Evolutionary conservation across 2,113 vertebrate species (phyloP).

Genomic region (Aphelocoma coerulescens): DNA sequence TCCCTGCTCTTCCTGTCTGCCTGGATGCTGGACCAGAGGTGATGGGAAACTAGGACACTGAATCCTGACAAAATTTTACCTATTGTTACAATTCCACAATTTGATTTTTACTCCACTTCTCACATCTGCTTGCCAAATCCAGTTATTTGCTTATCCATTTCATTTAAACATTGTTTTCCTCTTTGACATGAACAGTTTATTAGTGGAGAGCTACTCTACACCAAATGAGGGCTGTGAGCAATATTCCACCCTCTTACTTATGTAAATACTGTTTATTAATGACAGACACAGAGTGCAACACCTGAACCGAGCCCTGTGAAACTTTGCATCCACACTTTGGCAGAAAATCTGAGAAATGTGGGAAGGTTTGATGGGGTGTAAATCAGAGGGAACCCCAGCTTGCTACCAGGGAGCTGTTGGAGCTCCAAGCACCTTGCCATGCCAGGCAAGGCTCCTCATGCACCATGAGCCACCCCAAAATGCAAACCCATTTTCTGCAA

Average conservation of each 20-base stretch:
- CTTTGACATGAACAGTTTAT: background rate
- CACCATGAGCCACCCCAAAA: background rate
- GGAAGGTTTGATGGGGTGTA: background rate
- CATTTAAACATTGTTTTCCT: conserved; percentile 5
- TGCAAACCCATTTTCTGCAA: background rate
- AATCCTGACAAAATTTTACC: background rate
- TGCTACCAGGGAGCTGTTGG: background rate
- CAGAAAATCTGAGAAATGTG: background rate
- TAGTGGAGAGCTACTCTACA: conserved; percentile 31
- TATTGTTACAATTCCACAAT: background rate
- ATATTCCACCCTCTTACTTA: conserved; percentile 42
- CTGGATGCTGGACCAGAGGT: background rate
- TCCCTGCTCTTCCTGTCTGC: background rate
- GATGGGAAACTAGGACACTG: background rate
- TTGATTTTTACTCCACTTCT: background rate
- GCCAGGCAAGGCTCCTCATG: background rate
- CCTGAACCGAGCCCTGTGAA: background rate
- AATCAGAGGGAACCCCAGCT: background rate
- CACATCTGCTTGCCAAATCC: background rate
- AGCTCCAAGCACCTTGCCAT: background rate
- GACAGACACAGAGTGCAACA: background rate
- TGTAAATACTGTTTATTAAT: conserved; percentile 13
- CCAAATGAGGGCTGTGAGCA: background rate
- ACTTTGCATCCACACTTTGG: background rate
- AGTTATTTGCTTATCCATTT: conserved; percentile 3